Evolutionary conservation across 2,888 invertebrate genomes (phyloP).

Genomic region (Tuta absoluta): DNA sequence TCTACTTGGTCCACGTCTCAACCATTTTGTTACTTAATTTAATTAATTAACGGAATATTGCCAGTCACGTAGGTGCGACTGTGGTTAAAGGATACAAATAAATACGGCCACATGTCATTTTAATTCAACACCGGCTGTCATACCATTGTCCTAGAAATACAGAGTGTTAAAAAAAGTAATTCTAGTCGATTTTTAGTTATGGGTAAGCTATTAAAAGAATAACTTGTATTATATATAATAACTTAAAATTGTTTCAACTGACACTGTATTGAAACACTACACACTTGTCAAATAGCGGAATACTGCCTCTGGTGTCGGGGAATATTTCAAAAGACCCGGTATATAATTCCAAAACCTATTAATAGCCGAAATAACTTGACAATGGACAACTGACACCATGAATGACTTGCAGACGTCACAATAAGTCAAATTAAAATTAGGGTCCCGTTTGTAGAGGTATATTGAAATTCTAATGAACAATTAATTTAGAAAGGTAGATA

Average conservation of each 20-base stretch:
- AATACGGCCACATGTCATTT: neutral
- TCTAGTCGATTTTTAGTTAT: too few species aligned
- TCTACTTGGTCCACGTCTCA: too few species aligned
- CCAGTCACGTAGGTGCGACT: constrained; percentile 9
- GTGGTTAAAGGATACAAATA: neutral
- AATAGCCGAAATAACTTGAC: neutral
- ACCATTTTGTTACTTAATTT: neutral
- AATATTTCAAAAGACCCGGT: constrained; percentile 4
- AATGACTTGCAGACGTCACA: constrained; percentile 9
- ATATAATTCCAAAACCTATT: neutral
- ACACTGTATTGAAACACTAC: too few species aligned
- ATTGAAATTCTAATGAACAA: too few species aligned
- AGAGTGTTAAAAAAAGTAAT: neutral
- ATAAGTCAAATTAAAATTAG: constrained; percentile 17
- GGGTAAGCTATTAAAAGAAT: too few species aligned
- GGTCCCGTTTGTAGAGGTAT: neutral
- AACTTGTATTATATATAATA: too few species aligned
- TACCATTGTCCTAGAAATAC: neutral
- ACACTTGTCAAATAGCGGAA: too few species aligned
- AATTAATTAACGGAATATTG: neutral
- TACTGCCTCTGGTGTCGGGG: too few species aligned
- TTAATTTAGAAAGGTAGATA: too few species aligned
- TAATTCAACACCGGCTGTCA: neutral
- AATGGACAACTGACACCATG: neutral
- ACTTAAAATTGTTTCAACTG: neutral